Evolutionary conservation across 2,888 invertebrate species (phyloP), one percentile per base, ranked within the genome.

Genomic region (Hetaerina titia): DNA sequence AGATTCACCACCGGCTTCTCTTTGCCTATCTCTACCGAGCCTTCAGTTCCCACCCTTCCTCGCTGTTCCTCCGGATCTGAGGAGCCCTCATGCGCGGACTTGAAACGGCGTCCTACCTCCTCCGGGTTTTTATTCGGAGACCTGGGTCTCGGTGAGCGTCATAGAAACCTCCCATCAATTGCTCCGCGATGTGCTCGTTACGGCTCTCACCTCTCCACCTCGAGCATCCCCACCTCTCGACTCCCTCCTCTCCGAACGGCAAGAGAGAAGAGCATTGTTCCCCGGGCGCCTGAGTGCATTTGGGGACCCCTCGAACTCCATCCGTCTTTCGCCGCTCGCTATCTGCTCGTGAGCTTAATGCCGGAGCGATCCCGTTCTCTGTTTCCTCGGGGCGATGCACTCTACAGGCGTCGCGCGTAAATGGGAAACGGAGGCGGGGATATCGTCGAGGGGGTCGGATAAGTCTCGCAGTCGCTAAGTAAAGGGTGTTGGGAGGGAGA

Each of bases 291-390:
- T 15, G 81, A 69, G 25, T 81, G 81, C 81, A 81, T 25, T 81
- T 31, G 31, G 81, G 15, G 31, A 19, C 45, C 64, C 88, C 45
- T 45, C 11, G 45, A 57, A 89, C 57, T 92, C 69, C 64, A 92
- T 92, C 92, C 69, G 45, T 74, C 92, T 92, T 64, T 64, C 92
- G 92, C 69, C 69, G 92, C 45, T 45, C 56, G 56, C 69, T 92
- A 69, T 92, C 92, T 69, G 64, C 69, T 92, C 69, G 92, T 45
- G 92, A 81, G 81, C 81, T 81, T 81, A 81, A 81, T 31, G 81
- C 81, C 81, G 25, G 25, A 81, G 25, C 81, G 19, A 81, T 81
- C 81, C 81, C 15, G 22, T n/a, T n/a, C 69, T 22, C 69, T 45
- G 45, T 45, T 45, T 45, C n/a, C 22, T n/a, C 69, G 69, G 69